Conservation (phyloP, 2,113 vertebrate species). For the Laticauda colubrina region DNA sequence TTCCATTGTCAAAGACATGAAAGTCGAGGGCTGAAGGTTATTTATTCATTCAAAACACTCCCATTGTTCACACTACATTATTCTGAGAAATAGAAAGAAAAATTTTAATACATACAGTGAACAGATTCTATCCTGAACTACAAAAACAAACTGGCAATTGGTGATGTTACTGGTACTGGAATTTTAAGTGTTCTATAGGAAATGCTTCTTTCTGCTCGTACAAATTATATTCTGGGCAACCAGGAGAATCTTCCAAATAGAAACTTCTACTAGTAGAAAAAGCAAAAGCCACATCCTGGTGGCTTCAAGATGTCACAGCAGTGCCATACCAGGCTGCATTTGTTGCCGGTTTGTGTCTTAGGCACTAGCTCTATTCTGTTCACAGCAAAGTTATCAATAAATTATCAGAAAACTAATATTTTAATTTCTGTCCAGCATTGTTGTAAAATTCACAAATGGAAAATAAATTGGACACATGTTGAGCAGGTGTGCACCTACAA, state of each 20-base stretch:
- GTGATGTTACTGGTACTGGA: neutral
- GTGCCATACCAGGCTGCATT: neutral
- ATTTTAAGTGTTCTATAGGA: neutral
- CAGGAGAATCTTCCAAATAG: neutral
- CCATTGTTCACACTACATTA: conserved; percentile 44
- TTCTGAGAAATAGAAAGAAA: neutral
- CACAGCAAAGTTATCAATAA: neutral
- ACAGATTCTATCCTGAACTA: neutral
- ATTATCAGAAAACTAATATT: neutral
- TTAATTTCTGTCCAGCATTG: neutral
- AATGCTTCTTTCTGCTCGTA: neutral
- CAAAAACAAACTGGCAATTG: neutral
- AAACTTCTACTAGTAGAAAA: neutral
- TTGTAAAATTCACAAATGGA: neutral
- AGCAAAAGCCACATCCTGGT: neutral
- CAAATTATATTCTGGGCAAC: neutral
- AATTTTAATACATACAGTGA: neutral
- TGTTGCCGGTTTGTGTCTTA: neutral
- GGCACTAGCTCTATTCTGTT: neutral
- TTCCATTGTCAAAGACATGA: conserved; percentile 34
- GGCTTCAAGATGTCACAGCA: neutral
- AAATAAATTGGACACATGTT: neutral
- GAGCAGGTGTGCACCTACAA: neutral
- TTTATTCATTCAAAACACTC: conserved; percentile 30
- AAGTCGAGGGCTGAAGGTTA: conserved; percentile 29